These are phyloP conservation scores for Sarcophilus harrisii DNA, from an alignment of 2,797 vertebrate genomes.

Conservation along the genomic window DNA sequence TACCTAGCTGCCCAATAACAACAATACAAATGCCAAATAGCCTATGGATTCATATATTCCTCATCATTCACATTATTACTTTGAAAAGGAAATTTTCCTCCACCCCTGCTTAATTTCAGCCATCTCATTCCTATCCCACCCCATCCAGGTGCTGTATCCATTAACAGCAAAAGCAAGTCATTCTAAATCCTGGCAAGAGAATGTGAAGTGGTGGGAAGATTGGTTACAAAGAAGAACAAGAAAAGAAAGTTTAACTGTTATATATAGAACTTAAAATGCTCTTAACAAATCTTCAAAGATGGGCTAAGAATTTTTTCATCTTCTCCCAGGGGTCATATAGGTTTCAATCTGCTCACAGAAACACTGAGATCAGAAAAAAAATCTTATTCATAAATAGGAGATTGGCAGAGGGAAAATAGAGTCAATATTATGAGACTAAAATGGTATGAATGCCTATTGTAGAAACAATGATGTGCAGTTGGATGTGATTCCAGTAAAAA, in stretches of 20 bases:
- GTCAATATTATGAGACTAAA: background rate
- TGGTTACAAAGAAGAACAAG: background rate
- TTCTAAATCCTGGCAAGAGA: slow-evolving; percentile 2
- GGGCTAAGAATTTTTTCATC: slow-evolving; percentile 26
- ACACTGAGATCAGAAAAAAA: background rate
- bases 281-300: background rate
- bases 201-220: background rate
- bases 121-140: background rate
- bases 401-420: background rate
- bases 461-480: background rate
- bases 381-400: background rate
- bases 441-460: background rate
- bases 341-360: slow-evolving; percentile 1
- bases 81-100: background rate
- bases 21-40: background rate
- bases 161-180: background rate
- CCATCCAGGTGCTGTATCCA: background rate
- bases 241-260: background rate
- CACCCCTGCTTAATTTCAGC: background rate
- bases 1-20: background rate
- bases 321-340: background rate
- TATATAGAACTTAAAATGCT: slow-evolving; percentile 11
- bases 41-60: background rate
- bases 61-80: background rate
- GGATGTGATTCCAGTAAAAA: background rate